phyloP scores from a whole-genome alignment of 2,113 vertebrate genomes.

The Lophius piscatorius region DNA sequence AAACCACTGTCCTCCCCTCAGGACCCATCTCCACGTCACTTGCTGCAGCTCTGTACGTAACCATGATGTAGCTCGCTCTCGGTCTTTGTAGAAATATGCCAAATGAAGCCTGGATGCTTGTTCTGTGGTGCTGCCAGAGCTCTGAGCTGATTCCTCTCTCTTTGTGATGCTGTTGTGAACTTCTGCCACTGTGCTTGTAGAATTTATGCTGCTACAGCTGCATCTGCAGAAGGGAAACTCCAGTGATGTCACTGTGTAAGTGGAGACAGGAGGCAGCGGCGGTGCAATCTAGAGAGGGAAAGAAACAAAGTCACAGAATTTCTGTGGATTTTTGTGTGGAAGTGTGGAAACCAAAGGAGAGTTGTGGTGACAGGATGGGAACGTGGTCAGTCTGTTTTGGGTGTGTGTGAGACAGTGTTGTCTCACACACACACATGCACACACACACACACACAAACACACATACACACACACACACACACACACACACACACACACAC shows the following conservation, averaged over 20 bases:
- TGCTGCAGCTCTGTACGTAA: constrained; percentile 52
- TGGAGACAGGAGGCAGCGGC: constrained; percentile 49
- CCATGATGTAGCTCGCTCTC: constrained; percentile 45
- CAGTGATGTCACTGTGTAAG: constrained; percentile 79
- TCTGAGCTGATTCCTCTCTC: constrained; percentile 15
- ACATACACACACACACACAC: constrained; percentile 19
- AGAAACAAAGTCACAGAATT: constrained; percentile 65
- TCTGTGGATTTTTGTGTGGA: constrained; percentile 18
- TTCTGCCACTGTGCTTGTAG: constrained; percentile 40
- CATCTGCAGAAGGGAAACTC: constrained; percentile 74
- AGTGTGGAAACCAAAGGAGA: constrained; percentile 24
- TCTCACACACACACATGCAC: constrained; percentile 12
- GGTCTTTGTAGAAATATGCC: not conserved
- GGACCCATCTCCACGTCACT: constrained; percentile 61
- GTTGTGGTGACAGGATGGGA: constrained; percentile 46
- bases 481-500: no score
- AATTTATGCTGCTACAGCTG: constrained; percentile 66
- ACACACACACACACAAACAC: not conserved
- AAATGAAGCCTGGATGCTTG: not conserved
- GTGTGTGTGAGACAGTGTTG: constrained; percentile 18
- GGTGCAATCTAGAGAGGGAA: constrained; percentile 32
- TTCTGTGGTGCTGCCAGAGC: not conserved
- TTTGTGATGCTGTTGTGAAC: constrained; percentile 52
- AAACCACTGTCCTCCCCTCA: constrained; percentile 41
- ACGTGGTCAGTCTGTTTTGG: constrained; percentile 25